Percentiles rank a stretch among this genome's conserved stretches.
These are phyloP conservation scores for Decapterus maruadsi DNA, from an alignment of 2,797 vertebrate species.

Conservation along the genomic window DNA sequence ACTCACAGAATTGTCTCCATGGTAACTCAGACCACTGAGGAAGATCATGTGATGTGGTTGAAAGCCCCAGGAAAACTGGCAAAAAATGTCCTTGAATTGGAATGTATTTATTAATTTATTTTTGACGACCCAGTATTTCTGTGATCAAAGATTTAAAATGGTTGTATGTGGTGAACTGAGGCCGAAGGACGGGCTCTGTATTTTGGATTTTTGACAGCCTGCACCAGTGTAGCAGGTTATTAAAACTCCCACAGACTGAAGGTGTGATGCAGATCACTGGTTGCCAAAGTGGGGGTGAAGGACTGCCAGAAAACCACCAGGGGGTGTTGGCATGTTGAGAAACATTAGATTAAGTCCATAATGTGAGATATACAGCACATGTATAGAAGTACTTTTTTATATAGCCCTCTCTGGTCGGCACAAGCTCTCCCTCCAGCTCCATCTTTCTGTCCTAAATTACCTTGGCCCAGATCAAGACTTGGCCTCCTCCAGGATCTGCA, in stretches of 20 bases:
- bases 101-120: no score
- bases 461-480: slow-evolving; percentile 48
- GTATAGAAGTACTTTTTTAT: no score
- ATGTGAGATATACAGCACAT: not conserved
- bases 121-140: not conserved
- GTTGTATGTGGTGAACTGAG: not conserved
- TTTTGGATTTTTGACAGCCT: not conserved
- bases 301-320: slow-evolving; percentile 13
- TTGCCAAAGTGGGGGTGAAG: not conserved
- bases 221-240: not conserved
- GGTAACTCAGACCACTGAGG: not conserved
- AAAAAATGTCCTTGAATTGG: no score
- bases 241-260: not conserved
- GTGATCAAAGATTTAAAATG: not conserved
- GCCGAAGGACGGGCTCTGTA: not conserved
- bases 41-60: not conserved
- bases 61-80: no score
- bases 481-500: slow-evolving; percentile 7
- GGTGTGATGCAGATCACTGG: not conserved
- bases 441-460: not conserved
- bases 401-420: not conserved
- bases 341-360: not conserved
- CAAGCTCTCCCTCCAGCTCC: slow-evolving; percentile 3
- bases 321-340: slow-evolving; percentile 4
- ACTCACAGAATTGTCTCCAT: not conserved